Evolutionary conservation across 1,140 invertebrate genomes (phyloP).

Genomic region (Ooceraea biroi): DNA sequence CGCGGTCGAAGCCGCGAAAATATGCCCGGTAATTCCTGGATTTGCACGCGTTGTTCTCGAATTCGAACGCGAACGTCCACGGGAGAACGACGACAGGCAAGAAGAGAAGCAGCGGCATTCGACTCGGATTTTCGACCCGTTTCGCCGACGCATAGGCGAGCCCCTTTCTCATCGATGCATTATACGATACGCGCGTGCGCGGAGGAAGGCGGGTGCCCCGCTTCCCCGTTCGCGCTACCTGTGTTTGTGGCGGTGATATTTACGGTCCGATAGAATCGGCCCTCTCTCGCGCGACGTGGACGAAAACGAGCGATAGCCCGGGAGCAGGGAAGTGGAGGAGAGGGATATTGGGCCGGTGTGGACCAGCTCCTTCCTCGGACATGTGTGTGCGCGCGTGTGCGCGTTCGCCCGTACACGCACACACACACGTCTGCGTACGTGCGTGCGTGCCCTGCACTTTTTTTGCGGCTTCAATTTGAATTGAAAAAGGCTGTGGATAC

Average conservation of each 20-base stretch:
- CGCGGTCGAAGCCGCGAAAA: background rate
- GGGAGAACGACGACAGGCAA: background rate
- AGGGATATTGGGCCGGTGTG: slow-evolving; percentile 66
- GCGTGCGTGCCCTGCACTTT: slow-evolving; percentile 80
- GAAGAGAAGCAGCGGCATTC: background rate
- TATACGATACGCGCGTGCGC: slow-evolving; percentile 29
- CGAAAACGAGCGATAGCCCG: slow-evolving; percentile 75
- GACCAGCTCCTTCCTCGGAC: slow-evolving; percentile 74
- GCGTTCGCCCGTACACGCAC: slow-evolving; percentile 57
- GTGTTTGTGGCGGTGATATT: slow-evolving; percentile 83
- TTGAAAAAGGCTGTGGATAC: slow-evolving; percentile 85
- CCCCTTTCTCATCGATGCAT: slow-evolving; percentile 36
- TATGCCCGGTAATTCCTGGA: slow-evolving; percentile 2
- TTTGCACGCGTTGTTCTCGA: background rate
- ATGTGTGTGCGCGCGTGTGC: slow-evolving; percentile 65
- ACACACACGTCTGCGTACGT: slow-evolving; percentile 51
- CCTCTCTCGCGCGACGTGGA: slow-evolving; percentile 79
- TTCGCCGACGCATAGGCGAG: slow-evolving; percentile 27
- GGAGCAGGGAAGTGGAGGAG: slow-evolving; percentile 42
- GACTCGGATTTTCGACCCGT: slow-evolving; percentile 10
- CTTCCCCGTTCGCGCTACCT: slow-evolving; percentile 57
- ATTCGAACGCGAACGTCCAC: slow-evolving; percentile 5
- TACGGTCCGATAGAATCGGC: slow-evolving; percentile 85
- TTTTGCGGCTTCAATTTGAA: slow-evolving; percentile 85
- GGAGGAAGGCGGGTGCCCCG: slow-evolving; percentile 15